These are phyloP conservation scores for Tetramorium simillimum DNA, from an alignment of 1,140 invertebrate species.

Conservation along the genomic window DNA sequence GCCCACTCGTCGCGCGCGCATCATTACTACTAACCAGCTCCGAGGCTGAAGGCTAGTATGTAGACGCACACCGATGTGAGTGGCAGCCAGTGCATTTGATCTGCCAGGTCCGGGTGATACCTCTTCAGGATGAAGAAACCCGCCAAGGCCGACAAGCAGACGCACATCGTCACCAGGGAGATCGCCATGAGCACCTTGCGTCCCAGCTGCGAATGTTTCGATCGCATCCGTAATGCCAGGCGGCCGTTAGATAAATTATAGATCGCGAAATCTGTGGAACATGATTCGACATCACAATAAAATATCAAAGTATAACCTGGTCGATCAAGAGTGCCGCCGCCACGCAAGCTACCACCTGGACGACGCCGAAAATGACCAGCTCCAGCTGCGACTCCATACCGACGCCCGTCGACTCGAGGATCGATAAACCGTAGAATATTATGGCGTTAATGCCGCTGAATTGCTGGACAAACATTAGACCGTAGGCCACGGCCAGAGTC, in stretches of 20 bases:
- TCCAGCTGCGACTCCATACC: conserved; percentile 76
- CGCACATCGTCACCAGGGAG: conserved; percentile 88
- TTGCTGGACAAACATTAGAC: conserved; percentile 88
- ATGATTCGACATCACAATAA: conserved; percentile 19
- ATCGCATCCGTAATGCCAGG: conserved; percentile 3
- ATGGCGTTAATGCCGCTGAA: conserved; percentile 94
- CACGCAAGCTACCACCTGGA: conserved; percentile 90
- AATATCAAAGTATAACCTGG: conserved; percentile 78
- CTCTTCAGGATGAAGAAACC: conserved; percentile 87
- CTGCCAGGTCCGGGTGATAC: conserved; percentile 43
- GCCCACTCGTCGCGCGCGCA: background rate
- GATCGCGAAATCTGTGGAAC: conserved; percentile 24
- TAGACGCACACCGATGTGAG: conserved; percentile 86
- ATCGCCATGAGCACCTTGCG: conserved; percentile 89
- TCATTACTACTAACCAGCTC: conserved; percentile 80
- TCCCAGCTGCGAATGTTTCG: conserved; percentile 83
- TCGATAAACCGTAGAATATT: conserved; percentile 90
- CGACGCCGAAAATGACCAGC: conserved; percentile 89
- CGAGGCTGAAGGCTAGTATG: conserved; percentile 87
- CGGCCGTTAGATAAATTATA: conserved; percentile 40
- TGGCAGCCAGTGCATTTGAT: conserved; percentile 84
- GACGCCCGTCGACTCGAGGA: conserved; percentile 85
- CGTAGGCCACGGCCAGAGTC: conserved; percentile 70
- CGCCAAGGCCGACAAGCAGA: conserved; percentile 88
- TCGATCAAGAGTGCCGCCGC: conserved; percentile 89